Percentiles rank a stretch among this genome's conserved stretches.
Evolutionary conservation across 1,140 invertebrate genomes (phyloP).

Genomic region (Pseudomyrmex cubaensis): DNA sequence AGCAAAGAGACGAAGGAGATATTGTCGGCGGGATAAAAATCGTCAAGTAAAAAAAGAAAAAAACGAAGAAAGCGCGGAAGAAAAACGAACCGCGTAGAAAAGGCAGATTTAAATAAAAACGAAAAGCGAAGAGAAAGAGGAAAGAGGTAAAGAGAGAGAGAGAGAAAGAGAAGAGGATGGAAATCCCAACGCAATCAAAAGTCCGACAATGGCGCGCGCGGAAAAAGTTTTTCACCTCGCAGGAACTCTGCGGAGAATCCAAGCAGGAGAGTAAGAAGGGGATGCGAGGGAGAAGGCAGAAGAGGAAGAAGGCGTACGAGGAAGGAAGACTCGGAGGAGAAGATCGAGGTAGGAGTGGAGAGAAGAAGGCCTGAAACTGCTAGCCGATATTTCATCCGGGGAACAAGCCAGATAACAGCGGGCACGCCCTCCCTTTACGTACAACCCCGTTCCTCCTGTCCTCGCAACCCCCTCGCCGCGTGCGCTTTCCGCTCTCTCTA

Average conservation of each 20-base stretch:
- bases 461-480: slow-evolving; percentile 49
- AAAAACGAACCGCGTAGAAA: slow-evolving; percentile 11
- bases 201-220: slow-evolving; percentile 49
- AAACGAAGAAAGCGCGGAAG: slow-evolving; percentile 13
- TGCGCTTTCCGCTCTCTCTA: slow-evolving; percentile 52
- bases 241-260: slow-evolving; percentile 22
- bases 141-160: not conserved
- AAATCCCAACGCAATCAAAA: slow-evolving; percentile 62
- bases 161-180: slow-evolving; percentile 5
- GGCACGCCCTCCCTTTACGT: slow-evolving; percentile 78
- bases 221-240: slow-evolving; percentile 45
- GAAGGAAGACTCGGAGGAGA: slow-evolving; percentile 70
- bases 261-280: slow-evolving; percentile 9
- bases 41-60: slow-evolving; percentile 1
- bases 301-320: slow-evolving; percentile 60
- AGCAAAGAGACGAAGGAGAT: not conserved
- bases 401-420: slow-evolving; percentile 83
- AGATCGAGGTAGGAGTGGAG: slow-evolving; percentile 63
- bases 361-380: slow-evolving; percentile 80
- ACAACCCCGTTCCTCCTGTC: slow-evolving; percentile 49
- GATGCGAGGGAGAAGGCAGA: slow-evolving; percentile 20
- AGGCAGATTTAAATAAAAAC: slow-evolving; percentile 40
- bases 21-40: not conserved
- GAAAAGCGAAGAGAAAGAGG: not conserved
- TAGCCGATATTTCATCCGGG: slow-evolving; percentile 82